phyloP scores from a whole-genome alignment of 2,888 invertebrate genomes.

The Lithophane leautieri region DNA sequence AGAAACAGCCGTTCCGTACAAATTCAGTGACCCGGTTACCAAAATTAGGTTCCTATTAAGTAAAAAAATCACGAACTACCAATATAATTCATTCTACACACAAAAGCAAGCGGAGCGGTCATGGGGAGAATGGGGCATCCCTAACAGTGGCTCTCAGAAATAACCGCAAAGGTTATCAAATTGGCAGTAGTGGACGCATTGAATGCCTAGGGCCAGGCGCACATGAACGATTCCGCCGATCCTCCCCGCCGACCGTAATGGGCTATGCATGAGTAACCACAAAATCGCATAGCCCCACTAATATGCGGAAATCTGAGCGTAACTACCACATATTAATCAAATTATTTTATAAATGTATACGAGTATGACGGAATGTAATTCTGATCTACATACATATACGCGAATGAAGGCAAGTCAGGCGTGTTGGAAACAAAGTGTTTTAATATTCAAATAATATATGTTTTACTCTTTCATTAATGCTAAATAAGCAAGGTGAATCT shows the following conservation, averaged over 20 bases:
- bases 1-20: constrained; percentile 21
- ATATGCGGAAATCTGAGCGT: constrained; percentile 59
- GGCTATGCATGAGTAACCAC: constrained; percentile 66
- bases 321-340: constrained; percentile 45
- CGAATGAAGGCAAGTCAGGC: constrained; percentile 6
- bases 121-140: constrained; percentile 58
- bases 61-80: constrained; percentile 53
- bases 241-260: constrained; percentile 54
- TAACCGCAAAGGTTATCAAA: constrained; percentile 70
- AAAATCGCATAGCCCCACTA: constrained; percentile 60
- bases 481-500: not conserved
- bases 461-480: not conserved
- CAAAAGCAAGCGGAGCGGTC: constrained; percentile 59
- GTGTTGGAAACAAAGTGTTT: constrained; percentile 17
- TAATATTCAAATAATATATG: constrained; percentile 30
- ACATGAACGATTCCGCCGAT: constrained; percentile 63
- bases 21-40: constrained; percentile 47
- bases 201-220: constrained; percentile 65
- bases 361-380: constrained; percentile 44
- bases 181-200: constrained; percentile 68
- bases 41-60: constrained; percentile 54
- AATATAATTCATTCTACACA: constrained; percentile 58
- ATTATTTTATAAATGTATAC: constrained; percentile 42
- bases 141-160: constrained; percentile 65
- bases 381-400: constrained; percentile 45